A percentile compares a stretch with the other conserved stretches of the same genome.
phyloP scores from a whole-genome alignment of 2,113 vertebrate genomes.

The Amblyornis subalaris region DNA sequence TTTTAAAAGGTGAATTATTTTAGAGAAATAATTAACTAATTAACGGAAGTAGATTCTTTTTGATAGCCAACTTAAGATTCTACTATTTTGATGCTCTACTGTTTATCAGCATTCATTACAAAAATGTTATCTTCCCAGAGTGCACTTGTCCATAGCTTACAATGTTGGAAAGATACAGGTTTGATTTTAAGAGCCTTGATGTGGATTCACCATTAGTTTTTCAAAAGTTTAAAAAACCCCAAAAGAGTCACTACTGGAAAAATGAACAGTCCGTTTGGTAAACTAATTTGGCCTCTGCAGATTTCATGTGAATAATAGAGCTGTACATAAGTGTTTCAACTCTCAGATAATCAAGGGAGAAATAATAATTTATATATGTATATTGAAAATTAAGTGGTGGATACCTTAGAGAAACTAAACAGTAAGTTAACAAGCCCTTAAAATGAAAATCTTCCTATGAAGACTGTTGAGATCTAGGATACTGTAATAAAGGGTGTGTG shows the following conservation, averaged over 20 bases:
- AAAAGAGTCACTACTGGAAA: background rate
- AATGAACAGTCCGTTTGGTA: background rate
- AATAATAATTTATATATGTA: background rate
- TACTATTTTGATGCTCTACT: background rate
- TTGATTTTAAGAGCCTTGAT: background rate
- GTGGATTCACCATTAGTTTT: background rate
- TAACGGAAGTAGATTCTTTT: background rate
- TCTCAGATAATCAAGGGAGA: background rate
- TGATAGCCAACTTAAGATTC: background rate
- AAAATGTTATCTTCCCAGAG: background rate
- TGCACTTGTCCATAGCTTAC: background rate
- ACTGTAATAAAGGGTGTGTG: background rate
- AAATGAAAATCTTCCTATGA: background rate
- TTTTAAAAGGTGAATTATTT: background rate
- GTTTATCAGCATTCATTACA: background rate
- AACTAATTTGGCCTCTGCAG: background rate
- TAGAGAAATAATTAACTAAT: background rate
- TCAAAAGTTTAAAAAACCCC: background rate
- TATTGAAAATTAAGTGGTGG: background rate
- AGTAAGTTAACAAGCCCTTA: background rate
- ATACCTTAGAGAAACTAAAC: background rate
- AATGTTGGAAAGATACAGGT: background rate
- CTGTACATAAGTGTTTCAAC: background rate
- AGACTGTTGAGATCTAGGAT: background rate
- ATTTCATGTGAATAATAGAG: background rate